Percentiles rank a stretch among this genome's conserved stretches.
phyloP scores from a whole-genome alignment of 2,797 vertebrate genomes.

The Astyanax mexicanus region DNA sequence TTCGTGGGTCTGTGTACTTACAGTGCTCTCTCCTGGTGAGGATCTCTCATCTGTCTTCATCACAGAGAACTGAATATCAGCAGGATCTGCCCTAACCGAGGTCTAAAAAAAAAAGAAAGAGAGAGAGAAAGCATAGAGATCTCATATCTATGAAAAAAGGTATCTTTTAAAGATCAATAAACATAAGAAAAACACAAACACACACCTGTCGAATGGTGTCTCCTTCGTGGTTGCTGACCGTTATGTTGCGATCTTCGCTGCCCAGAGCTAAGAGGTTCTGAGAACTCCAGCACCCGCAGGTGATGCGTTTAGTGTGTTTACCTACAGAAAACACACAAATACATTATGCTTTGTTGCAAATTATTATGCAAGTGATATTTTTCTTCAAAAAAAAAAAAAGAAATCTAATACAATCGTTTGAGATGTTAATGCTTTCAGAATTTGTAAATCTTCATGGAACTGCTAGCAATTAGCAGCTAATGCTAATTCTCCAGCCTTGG shows the following conservation, averaged over 20 bases:
- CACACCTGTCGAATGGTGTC: constrained; percentile 94
- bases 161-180: not conserved
- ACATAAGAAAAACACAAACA: constrained; percentile 67
- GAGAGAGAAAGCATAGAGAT: not conserved
- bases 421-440: no score
- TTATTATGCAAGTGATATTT: not conserved
- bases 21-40: constrained; percentile 86
- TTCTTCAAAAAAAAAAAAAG: no score
- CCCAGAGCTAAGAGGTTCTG: constrained; percentile 94
- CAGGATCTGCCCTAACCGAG: constrained; percentile 85
- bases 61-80: constrained; percentile 89
- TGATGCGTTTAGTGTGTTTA: constrained; percentile 94
- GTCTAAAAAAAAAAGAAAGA: constrained; percentile 75
- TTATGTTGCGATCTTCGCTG: constrained; percentile 92
- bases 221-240: constrained; percentile 94
- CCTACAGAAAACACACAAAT: constrained; percentile 72
- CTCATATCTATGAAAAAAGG: not conserved
- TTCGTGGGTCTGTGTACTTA: constrained; percentile 71
- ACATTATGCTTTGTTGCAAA: not conserved
- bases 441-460: no score
- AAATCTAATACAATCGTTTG: no score
- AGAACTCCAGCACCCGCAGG: constrained; percentile 93
- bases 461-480: no score
- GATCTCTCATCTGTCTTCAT: constrained; percentile 93
- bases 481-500: no score